Evolutionary conservation across 2,888 invertebrate species (phyloP), one percentile per base, ranked within the genome.

Genomic region (Blomia tropicalis): DNA sequence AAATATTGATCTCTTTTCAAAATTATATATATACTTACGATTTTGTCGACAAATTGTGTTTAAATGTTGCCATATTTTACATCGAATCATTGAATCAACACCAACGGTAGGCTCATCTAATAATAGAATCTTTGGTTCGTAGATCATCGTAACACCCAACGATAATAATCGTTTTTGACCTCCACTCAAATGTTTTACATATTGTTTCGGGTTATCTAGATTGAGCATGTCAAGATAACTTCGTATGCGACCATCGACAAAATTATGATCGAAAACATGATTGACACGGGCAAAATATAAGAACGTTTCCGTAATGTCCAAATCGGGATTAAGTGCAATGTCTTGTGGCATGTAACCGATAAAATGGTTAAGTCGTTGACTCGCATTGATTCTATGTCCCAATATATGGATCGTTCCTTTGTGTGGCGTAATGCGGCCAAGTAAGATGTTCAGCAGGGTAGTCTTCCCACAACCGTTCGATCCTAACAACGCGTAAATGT

Each of bases 21-120:
- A 23, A 47, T 19, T 3, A 2, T 2, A 47, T 19, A 14, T 5
- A 14, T 2, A 25, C 47, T 43, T 25, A 54, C 54, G 43, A 36
- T 87, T 85, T 66, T 85, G 84, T 76, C 85, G 84, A 69, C 90
- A 87, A 72, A 92, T 87, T 71, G 87, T 83, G 64, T 89, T 85
- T 72, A 92, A 78, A 73, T 92, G 89, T 70, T 86, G 87, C 92
- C 92, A 92, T 73, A 92, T 92, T 74, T 88, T 89, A 65, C 0
- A 70, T 66, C 74, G 68, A 1, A 92, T 79, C 67, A 88, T 77
- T 0, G 90, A 90, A 78, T 91, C 90, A 62, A 91, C 90, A 3
- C 90, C 91, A 51, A 91, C 90, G 0, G 90, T 91, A 0, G 90
- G 90, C 75, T 91, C 91, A 73, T 91, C 91, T 65, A 91, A 79